Conservation (phyloP, 2,888 invertebrate genomes). For the Sussaba pulchella region DNA sequence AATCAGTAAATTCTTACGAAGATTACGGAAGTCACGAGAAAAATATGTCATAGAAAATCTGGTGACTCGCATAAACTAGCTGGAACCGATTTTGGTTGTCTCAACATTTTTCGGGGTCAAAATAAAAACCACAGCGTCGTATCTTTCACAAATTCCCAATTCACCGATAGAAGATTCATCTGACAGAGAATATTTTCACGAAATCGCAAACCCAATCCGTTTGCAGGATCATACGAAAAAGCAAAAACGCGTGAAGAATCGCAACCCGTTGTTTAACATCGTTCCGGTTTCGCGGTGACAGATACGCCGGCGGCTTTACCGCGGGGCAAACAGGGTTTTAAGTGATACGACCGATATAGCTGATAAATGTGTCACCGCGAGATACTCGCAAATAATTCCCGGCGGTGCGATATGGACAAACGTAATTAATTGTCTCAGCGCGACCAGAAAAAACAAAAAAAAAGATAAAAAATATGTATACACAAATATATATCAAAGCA, state of each 20-base stretch:
- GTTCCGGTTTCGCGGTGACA: conserved; percentile 50
- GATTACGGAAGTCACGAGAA: not conserved
- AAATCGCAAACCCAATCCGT: not conserved
- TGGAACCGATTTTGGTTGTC: too few relatives aligned
- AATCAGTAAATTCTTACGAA: not conserved
- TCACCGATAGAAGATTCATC: not conserved
- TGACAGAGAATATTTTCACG: not conserved
- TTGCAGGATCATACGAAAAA: not conserved
- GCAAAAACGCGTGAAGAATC: conserved; percentile 1
- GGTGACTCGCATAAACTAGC: too few relatives aligned
- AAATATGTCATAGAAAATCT: conserved; percentile 10
- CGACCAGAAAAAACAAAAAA: conserved; percentile 46
- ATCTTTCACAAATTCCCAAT: too few relatives aligned
- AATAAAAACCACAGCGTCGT: too few relatives aligned
- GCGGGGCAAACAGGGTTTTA: conserved; percentile 64
- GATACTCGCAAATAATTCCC: conserved; percentile 68
- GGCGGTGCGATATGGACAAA: conserved; percentile 66
- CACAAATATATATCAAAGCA: conserved; percentile 46
- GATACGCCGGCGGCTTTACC: conserved; percentile 45
- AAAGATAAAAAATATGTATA: conserved; percentile 19
- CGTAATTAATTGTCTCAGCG: conserved; percentile 70
- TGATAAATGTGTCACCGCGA: conserved; percentile 70
- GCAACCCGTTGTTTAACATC: conserved; percentile 15
- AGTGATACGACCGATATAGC: conserved; percentile 67
- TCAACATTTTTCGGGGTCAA: not conserved